phyloP scores from a whole-genome alignment of 2,113 vertebrate genomes.

The Gymnorhina tibicen region DNA sequence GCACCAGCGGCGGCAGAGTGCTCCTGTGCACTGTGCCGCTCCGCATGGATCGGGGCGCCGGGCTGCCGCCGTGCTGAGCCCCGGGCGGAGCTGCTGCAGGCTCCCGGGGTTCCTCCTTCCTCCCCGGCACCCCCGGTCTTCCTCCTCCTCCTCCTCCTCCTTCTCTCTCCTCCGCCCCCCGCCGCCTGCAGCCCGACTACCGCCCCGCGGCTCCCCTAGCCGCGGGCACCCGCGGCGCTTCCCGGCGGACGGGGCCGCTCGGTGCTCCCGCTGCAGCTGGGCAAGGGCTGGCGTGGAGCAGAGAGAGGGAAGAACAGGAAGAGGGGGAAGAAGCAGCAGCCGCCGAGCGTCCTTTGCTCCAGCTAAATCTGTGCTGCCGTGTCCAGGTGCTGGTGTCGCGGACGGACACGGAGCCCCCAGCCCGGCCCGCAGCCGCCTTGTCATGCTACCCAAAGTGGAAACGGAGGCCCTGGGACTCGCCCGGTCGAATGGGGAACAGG shows the following conservation, averaged over 20 bases:
- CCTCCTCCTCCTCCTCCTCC: constrained; percentile 49
- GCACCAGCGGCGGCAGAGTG: not conserved
- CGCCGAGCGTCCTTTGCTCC: not conserved
- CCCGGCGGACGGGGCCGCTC: not conserved
- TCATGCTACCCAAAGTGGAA: constrained; percentile 99
- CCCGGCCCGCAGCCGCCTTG: constrained; percentile 81
- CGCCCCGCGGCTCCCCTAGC: not conserved
- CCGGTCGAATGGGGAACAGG: constrained; percentile 94
- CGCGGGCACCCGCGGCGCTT: constrained; percentile 17
- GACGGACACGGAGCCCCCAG: constrained; percentile 74
- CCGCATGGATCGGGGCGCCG: constrained; percentile 34
- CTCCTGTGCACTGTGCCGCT: not conserved
- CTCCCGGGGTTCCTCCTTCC: constrained; percentile 22
- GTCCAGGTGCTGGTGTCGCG: constrained; percentile 81
- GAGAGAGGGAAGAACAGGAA: not conserved
- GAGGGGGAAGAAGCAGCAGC: not conserved
- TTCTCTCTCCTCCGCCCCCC: not conserved
- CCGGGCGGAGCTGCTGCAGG: not conserved
- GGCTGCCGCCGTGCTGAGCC: constrained; percentile 4
- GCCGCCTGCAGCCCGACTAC: not conserved
- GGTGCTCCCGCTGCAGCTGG: not conserved
- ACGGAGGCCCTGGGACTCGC: constrained; percentile 90
- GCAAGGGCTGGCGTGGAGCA: not conserved
- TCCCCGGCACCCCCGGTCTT: not conserved
- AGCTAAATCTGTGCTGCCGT: constrained; percentile 66